Conservation (phyloP, 2,797 vertebrate species). For the Falco naumanni region DNA sequence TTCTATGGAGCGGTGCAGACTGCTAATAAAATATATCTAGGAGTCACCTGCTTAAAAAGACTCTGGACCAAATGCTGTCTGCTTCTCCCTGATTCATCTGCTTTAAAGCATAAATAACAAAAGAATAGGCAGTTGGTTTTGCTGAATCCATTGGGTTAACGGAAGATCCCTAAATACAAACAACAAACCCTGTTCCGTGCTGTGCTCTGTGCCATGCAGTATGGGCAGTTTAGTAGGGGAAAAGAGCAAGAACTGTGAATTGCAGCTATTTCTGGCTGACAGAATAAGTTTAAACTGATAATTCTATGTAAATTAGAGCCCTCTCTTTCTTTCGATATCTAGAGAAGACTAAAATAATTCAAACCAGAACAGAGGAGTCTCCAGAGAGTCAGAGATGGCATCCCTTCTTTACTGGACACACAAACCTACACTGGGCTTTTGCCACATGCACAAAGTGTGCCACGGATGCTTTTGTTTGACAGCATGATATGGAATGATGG, state of each 20-base stretch:
- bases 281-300: not conserved
- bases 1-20: not conserved
- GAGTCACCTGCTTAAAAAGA: not conserved
- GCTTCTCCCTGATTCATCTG: not conserved
- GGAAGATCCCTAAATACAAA: not conserved
- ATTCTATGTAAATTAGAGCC: not conserved
- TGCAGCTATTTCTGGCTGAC: not conserved
- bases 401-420: not conserved
- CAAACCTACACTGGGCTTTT: not conserved
- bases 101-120: not conserved
- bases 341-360: not conserved
- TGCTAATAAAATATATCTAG: not conserved
- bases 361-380: not conserved
- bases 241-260: not conserved
- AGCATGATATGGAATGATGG: not conserved
- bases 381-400: not conserved
- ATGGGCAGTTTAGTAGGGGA: not conserved
- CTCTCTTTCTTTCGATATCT: not conserved
- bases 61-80: not conserved
- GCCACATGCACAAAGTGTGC: not conserved
- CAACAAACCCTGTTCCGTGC: not conserved
- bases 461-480: not conserved
- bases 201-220: not conserved
- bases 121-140: not conserved
- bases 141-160: not conserved